A percentile compares a stretch with the other conserved stretches of the same genome.
Evolutionary conservation across 2,888 invertebrate genomes (phyloP).

Genomic region (Pseudeuparius sepicola): DNA sequence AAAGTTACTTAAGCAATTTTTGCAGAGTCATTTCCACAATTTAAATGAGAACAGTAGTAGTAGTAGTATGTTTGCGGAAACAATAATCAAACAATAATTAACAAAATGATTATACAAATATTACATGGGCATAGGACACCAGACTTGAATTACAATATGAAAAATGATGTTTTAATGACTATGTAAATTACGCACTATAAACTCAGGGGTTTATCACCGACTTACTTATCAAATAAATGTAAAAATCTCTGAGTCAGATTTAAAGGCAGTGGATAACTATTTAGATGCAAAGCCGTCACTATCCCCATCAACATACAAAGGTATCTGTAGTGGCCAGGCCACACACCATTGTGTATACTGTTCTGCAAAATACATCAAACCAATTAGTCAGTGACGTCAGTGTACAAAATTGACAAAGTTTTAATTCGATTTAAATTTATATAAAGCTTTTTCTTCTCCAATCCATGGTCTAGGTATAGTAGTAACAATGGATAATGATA

Average conservation of each 20-base stretch:
- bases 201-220: constrained; percentile 20
- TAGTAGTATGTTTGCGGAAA: no score
- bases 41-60: no score
- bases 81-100: no score
- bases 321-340: constrained; percentile 88
- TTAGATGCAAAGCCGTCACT: constrained; percentile 69
- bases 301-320: constrained; percentile 74
- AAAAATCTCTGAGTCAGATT: constrained; percentile 70
- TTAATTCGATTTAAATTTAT: no score
- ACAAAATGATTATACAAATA: no score
- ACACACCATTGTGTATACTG: constrained; percentile 88
- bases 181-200: no score
- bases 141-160: no score
- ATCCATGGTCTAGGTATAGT: not conserved
- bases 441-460: not conserved
- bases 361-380: constrained; percentile 54
- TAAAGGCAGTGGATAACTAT: constrained; percentile 71
- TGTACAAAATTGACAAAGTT: constrained; percentile 1
- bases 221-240: constrained; percentile 65
- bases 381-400: not conserved
- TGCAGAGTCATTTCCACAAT: no score
- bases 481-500: not conserved
- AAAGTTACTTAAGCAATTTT: no score
- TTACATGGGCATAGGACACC: no score
- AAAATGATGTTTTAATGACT: no score